A percentile compares a stretch with the other conserved stretches of the same genome.
Evolutionary conservation across 64 coral and sea anemone genomes (phyloP).

Genomic region (Cladopsammia gracilis): DNA sequence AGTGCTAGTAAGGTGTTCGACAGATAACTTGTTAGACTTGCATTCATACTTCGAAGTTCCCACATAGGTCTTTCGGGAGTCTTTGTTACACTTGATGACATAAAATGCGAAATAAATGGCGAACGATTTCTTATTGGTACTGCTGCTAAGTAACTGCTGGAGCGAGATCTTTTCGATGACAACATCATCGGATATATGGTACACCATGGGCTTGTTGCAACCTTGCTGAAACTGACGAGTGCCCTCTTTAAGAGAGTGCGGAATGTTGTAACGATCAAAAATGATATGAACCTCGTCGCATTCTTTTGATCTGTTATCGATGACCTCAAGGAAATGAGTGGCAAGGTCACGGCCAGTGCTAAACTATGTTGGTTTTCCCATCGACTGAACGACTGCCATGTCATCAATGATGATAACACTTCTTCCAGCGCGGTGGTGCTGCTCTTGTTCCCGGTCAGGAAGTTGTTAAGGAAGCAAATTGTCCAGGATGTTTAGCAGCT

Average conservation of each 20-base stretch:
- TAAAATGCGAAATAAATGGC: not conserved
- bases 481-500: too few relatives aligned
- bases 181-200: not conserved
- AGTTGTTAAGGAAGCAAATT: too few relatives aligned
- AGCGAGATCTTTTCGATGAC: not conserved
- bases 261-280: conserved; percentile 45
- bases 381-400: too few relatives aligned
- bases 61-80: not conserved
- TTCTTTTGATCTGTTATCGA: not conserved
- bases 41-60: conserved; percentile 17
- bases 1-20: too few relatives aligned
- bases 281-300: conserved; percentile 36
- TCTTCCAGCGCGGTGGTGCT: too few relatives aligned
- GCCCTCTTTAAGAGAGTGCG: conserved; percentile 42
- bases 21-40: not conserved
- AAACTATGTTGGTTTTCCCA: too few relatives aligned
- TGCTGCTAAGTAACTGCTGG: too few relatives aligned
- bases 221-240: conserved; percentile 30
- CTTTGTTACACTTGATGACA: too few relatives aligned
- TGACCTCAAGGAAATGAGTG: too few relatives aligned
- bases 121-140: not conserved
- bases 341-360: too few relatives aligned
- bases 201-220: not conserved
- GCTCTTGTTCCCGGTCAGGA: too few relatives aligned
- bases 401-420: too few relatives aligned